These are phyloP conservation scores for Ctena decussata DNA, from an alignment of 2,888 invertebrate genomes.

Conservation along the genomic window DNA sequence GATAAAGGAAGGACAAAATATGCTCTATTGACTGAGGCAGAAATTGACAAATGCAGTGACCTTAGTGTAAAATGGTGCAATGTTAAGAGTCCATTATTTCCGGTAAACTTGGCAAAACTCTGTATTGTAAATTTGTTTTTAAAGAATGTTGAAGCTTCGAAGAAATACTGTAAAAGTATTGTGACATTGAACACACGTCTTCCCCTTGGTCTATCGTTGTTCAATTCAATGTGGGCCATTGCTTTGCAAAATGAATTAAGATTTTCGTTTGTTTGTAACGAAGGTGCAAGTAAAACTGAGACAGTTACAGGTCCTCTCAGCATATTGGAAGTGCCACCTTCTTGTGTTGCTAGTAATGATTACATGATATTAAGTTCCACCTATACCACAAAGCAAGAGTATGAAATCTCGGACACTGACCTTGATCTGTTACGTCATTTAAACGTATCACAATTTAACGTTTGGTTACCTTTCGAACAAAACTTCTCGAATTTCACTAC, in stretches of 20 bases:
- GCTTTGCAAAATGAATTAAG: background rate
- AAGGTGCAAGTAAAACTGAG: background rate
- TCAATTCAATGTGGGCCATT: background rate
- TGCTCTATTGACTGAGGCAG: background rate
- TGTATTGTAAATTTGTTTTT: background rate
- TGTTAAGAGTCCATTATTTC: background rate
- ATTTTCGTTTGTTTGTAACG: background rate
- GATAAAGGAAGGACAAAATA: background rate
- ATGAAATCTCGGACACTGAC: too few relatives aligned
- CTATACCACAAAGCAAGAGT: too few relatives aligned
- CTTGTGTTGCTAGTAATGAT: background rate
- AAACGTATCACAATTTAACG: too few relatives aligned
- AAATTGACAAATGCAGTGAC: background rate
- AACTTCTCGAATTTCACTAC: too few relatives aligned
- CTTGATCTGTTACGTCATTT: too few relatives aligned
- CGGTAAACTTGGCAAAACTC: background rate
- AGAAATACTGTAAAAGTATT: background rate
- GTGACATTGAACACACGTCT: background rate
- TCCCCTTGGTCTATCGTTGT: background rate
- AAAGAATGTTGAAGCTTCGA: background rate
- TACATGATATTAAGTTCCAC: too few relatives aligned
- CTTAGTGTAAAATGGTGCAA: background rate
- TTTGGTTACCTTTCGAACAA: too few relatives aligned
- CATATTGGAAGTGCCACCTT: background rate
- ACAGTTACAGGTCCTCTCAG: background rate